Percentiles rank a stretch among this genome's conserved stretches.
Evolutionary conservation across 2,888 invertebrate species (phyloP).

Genomic region (Gymnosoma rotundatum): DNA sequence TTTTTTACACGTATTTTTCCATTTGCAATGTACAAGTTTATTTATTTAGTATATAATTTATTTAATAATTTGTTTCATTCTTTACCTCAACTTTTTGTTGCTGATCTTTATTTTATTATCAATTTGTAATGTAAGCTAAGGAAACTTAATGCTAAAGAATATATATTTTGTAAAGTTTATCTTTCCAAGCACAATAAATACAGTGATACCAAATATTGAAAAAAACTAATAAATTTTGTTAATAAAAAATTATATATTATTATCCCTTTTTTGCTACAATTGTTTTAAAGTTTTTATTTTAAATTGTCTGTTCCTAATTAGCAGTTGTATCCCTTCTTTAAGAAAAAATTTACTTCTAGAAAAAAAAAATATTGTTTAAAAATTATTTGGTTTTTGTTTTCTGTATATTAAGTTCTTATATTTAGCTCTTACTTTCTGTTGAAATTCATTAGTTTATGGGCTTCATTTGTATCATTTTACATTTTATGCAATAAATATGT

Average conservation of each 20-base stretch:
- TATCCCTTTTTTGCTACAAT: slow-evolving; percentile 68
- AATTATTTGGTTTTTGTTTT: neutral
- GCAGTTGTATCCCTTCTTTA: slow-evolving; percentile 42
- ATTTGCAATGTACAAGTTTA: slow-evolving; percentile 78
- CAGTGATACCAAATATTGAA: slow-evolving; percentile 10
- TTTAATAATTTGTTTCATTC: slow-evolving; percentile 34
- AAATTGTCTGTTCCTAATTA: slow-evolving; percentile 45
- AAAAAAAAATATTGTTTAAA: slow-evolving; percentile 14
- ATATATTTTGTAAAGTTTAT: neutral
- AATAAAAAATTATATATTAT: slow-evolving; percentile 51
- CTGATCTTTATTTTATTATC: slow-evolving; percentile 22
- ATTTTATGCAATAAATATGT: slow-evolving; percentile 77
- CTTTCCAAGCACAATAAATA: slow-evolving; percentile 41
- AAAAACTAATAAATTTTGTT: slow-evolving; percentile 46
- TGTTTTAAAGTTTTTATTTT: slow-evolving; percentile 72
- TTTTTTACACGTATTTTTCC: slow-evolving; percentile 82
- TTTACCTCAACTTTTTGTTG: slow-evolving; percentile 37
- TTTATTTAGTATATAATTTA: slow-evolving; percentile 30
- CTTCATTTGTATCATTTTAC: slow-evolving; percentile 73
- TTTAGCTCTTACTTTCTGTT: slow-evolving; percentile 39
- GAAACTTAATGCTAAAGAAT: slow-evolving; percentile 63
- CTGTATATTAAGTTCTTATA: slow-evolving; percentile 16
- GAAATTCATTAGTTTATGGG: slow-evolving; percentile 67
- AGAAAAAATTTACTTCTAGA: slow-evolving; percentile 7
- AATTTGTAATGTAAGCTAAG: slow-evolving; percentile 28